Evolutionary conservation across 2,888 invertebrate genomes (phyloP), one percentile per base, ranked within the genome.

Genomic region (Caenorhabditis auriculariae): DNA sequence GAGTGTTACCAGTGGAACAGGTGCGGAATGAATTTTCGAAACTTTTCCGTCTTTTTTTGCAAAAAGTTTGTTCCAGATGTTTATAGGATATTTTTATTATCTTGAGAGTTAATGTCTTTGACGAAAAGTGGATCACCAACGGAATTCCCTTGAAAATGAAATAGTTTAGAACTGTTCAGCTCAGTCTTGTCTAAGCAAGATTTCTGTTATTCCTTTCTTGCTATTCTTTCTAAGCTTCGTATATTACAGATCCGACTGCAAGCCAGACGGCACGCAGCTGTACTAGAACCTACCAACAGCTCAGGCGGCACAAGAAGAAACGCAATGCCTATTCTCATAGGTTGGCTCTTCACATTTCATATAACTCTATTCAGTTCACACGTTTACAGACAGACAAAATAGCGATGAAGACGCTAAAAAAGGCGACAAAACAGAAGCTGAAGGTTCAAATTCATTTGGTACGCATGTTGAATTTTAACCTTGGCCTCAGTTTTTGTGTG

Each of bases 1-100:
- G 91, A 55, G 91, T 94, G 2, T 57, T 79, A 7, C 78, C 78
- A 9, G 75, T 72, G 2, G 79, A 79, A 59, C 79, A 79, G 70
- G 77, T 77, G n/a, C n/a, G n/a, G n/a, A n/a, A n/a, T n/a, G 27
- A 39, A 39, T 42, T 24, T 52, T n/a, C 29, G 19, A 24, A 7
- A 32, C 17, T 1, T 37, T 50, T 38, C n/a, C n/a, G n/a, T n/a
- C n/a, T n/a, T n/a, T n/a, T n/a, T n/a, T n/a, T n/a, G n/a, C n/a
- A n/a, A n/a, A n/a, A n/a, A n/a, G n/a, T n/a, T n/a, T n/a, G n/a
- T n/a, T n/a, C n/a, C n/a, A n/a, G n/a, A n/a, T n/a, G n/a, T n/a
- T n/a, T n/a, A n/a, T n/a, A n/a, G n/a, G n/a, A n/a, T n/a, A n/a
- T n/a, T n/a, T n/a, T n/a, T n/a, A n/a, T n/a, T n/a, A n/a, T n/a